Conservation (phyloP, 2,113 vertebrate species). For the Grantiella picta region DNA sequence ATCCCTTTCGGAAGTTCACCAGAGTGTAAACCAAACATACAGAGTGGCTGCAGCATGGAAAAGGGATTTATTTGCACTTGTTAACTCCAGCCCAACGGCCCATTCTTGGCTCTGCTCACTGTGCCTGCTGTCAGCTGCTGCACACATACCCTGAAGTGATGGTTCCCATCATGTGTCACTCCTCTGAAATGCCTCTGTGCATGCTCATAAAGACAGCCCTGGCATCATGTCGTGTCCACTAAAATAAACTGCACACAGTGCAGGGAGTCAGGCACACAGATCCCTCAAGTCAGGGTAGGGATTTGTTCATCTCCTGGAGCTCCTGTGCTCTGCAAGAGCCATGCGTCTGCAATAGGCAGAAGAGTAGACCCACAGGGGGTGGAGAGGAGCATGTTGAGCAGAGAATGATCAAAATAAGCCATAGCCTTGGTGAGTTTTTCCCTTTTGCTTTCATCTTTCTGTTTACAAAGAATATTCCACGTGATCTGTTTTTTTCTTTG, state of each 20-base stretch:
- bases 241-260: conserved; percentile 18
- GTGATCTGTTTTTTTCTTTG: neutral
- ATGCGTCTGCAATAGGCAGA: neutral
- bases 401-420: neutral
- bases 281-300: neutral
- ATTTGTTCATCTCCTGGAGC: neutral
- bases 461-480: neutral
- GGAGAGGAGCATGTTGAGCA: neutral
- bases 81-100: neutral
- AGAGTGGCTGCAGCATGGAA: neutral
- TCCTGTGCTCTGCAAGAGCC: neutral
- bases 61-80: conserved; percentile 31
- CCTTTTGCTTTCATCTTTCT: neutral
- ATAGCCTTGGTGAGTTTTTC: neutral
- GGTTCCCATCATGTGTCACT: neutral
- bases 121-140: neutral
- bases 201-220: neutral
- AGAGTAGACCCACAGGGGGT: neutral
- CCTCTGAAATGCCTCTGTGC: neutral
- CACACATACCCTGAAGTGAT: neutral
- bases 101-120: neutral
- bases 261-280: neutral
- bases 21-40: neutral
- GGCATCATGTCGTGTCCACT: neutral
- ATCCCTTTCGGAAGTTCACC: neutral